These are phyloP conservation scores for Stenurella melanura DNA, from an alignment of 2,888 invertebrate genomes.

Conservation along the genomic window DNA sequence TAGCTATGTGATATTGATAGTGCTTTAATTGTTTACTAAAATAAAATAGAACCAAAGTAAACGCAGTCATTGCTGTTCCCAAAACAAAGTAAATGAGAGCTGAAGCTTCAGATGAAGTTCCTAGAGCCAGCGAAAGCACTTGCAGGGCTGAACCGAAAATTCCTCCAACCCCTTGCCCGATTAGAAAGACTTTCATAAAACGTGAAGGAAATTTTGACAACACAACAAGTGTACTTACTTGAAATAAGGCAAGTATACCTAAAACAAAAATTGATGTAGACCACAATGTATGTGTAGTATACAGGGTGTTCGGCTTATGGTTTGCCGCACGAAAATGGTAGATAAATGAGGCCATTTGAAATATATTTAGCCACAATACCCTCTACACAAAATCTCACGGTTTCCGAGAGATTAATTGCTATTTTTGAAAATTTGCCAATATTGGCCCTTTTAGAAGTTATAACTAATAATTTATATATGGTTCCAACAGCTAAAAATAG, in stretches of 20 bases:
- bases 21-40: conserved; percentile 28
- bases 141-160: conserved; percentile 45
- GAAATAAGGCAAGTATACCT: conserved; percentile 35
- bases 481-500: too few species aligned
- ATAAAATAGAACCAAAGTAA: conserved; percentile 40
- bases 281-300: too few species aligned
- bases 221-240: conserved; percentile 38
- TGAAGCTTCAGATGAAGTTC: conserved; percentile 44
- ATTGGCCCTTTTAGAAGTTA: too few species aligned
- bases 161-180: conserved; percentile 45
- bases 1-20: conserved; percentile 40
- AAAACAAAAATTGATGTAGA: conserved; percentile 5
- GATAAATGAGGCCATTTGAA: too few species aligned
- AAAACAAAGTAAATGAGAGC: conserved; percentile 49
- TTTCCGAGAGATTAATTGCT: too few species aligned
- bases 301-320: too few species aligned
- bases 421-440: too few species aligned
- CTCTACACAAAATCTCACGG: too few species aligned
- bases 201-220: conserved; percentile 50
- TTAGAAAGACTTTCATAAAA: conserved; percentile 47
- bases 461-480: too few species aligned
- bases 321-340: too few species aligned
- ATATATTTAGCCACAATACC: too few species aligned
- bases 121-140: conserved; percentile 41
- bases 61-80: conserved; percentile 42